Evolutionary conservation across 2,113 vertebrate genomes (phyloP).

Genomic region (Sakesphorus luctuosus): DNA sequence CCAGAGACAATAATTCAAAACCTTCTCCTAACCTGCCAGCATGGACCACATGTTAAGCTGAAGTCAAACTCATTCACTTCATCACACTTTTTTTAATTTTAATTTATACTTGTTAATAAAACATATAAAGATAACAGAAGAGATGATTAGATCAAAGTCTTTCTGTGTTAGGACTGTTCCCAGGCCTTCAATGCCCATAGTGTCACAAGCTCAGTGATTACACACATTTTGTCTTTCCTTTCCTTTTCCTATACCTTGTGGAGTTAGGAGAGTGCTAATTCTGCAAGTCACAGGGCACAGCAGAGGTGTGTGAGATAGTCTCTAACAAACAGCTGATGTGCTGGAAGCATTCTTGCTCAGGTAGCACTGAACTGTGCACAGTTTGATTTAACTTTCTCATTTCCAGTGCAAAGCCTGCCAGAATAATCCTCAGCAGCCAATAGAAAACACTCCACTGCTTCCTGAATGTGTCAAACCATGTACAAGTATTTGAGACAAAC

Average conservation of each 20-base stretch:
- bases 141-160: not conserved
- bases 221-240: not conserved
- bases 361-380: not conserved
- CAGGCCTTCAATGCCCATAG: not conserved
- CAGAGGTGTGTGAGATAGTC: not conserved
- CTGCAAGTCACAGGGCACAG: not conserved
- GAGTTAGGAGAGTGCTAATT: not conserved
- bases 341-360: not conserved
- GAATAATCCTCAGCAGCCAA: not conserved
- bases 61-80: not conserved
- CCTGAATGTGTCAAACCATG: not conserved
- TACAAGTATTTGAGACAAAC: not conserved
- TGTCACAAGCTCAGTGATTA: not conserved
- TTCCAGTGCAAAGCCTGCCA: not conserved
- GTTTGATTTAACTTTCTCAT: not conserved
- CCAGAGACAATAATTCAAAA: not conserved
- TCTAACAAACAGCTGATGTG: not conserved
- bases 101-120: not conserved
- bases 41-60: not conserved
- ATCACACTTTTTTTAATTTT: not conserved
- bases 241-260: accelerated
- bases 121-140: not conserved
- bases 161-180: not conserved
- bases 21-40: not conserved
- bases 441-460: not conserved